Base-by-base conservation (phyloP, 2,113 vertebrate genomes). In the Sylvia atricapilla region DNA sequence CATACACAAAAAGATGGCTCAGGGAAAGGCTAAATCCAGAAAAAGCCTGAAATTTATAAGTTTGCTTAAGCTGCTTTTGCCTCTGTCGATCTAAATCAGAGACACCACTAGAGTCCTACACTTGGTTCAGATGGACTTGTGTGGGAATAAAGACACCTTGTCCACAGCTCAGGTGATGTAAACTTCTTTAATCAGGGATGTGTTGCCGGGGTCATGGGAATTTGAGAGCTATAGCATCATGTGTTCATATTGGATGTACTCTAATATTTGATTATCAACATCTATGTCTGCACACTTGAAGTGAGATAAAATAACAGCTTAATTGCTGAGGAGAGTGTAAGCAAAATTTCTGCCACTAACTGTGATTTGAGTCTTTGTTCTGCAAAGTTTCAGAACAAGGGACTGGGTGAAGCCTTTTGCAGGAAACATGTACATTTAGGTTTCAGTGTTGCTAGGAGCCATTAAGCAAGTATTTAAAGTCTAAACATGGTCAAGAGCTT, bases 251-350 rank as follows among this genome's bases (percentile, higher is more conserved):
- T 88, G 59, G 59, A 59, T 89, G 63, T 53, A 63, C 41, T 92
- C 49, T 79, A 69, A 46, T 75, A 87, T 89, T 91, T 94, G 86
- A 59, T 83, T 68, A 76, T 85, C 17, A 90, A 15, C 7, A n/a
- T 24, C 15, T 22, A 15, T 17, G 2, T 52, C 25, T 19, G 14
- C 28, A n/a, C 15, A 46, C 10, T 58, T 56, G 33, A 74, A 66
- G 21, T 33, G 87, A 96, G 58, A 31, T 78, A 89, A 93, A 96
- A 49, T 28, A 77, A 15, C 13, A 49, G 8, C 58, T 62, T 11
- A 73, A 50, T 6, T 76, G 27, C 13, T 93, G 50, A 90, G 67
- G 73, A 66, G 3, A 35, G 5, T 23, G 16, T 33, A 62, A 77
- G 7, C 4, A 84, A 93, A 63, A 67, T 43, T 78, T 44, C 39